These are phyloP conservation scores for Mugil cephalus DNA, from an alignment of 2,113 vertebrate species.

Conservation along the genomic window DNA sequence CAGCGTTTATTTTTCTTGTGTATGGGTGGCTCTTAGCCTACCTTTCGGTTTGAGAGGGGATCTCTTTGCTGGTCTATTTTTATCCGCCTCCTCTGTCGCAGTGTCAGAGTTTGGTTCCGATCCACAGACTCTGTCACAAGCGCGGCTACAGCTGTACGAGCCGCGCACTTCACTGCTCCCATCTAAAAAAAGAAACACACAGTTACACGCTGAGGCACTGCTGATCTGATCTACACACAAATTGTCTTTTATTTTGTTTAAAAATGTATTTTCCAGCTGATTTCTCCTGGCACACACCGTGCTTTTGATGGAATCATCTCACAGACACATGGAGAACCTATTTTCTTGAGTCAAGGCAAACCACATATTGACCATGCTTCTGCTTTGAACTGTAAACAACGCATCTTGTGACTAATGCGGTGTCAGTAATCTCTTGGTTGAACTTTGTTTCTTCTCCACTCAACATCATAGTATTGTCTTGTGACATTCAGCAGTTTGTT, in stretches of 20 bases:
- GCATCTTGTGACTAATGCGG: too few relatives aligned
- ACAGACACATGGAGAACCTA: not conserved
- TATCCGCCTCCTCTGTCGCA: not conserved
- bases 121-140: slow-evolving; percentile 26
- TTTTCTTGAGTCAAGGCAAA: slow-evolving; percentile 16
- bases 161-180: slow-evolving; percentile 45
- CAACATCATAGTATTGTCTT: too few relatives aligned
- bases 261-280: too few relatives aligned
- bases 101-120: not conserved
- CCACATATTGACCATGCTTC: not conserved
- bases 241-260: too few relatives aligned
- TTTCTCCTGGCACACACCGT: too few relatives aligned
- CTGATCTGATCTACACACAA: too few relatives aligned
- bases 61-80: slow-evolving; percentile 3
- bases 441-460: too few relatives aligned
- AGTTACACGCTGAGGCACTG: not conserved
- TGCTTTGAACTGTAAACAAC: too few relatives aligned
- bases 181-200: slow-evolving; percentile 17
- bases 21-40: not conserved
- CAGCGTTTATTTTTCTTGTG: too few relatives aligned
- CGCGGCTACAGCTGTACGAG: slow-evolving; percentile 42
- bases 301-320: too few relatives aligned
- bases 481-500: too few relatives aligned
- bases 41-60: slow-evolving; percentile 57
- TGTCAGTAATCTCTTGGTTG: too few relatives aligned